Conservation (phyloP, 2,113 vertebrate genomes). For the Lophotis ruficrista region DNA sequence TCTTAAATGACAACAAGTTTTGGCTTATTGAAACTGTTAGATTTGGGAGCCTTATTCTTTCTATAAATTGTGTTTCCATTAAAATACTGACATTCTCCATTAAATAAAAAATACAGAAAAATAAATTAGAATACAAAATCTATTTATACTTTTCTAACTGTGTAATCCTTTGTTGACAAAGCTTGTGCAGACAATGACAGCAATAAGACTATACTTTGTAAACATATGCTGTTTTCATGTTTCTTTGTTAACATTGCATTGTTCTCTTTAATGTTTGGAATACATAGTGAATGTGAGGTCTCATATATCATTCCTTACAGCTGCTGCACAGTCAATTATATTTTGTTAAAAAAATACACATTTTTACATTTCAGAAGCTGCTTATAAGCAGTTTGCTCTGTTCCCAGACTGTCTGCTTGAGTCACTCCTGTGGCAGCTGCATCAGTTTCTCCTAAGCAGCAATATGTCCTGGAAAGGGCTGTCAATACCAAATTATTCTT, state of each 20-base stretch:
- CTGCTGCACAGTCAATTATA: not conserved
- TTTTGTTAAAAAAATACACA: not conserved
- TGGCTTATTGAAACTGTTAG: not conserved
- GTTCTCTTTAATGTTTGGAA: not conserved
- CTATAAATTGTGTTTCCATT: not conserved
- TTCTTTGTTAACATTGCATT: not conserved
- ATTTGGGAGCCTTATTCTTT: not conserved
- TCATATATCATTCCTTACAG: not conserved
- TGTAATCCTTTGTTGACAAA: not conserved
- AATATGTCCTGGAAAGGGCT: not conserved
- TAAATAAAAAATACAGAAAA: not conserved
- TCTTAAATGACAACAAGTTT: slow-evolving; percentile 1
- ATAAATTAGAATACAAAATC: not conserved
- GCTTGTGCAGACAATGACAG: not conserved
- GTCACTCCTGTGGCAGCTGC: not conserved
- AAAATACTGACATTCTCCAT: not conserved
- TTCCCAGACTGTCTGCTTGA: not conserved
- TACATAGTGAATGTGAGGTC: not conserved
- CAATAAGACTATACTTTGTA: not conserved
- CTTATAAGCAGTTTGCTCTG: not conserved
- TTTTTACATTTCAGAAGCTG: slow-evolving; percentile 9
- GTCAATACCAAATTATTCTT: not conserved
- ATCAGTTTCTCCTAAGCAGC: not conserved
- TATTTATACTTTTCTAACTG: not conserved
- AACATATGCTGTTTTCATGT: not conserved